Evolutionary conservation across 2,113 vertebrate genomes (phyloP), one percentile per base, ranked within the genome.

Genomic region (Sphaerodactylus townsendi): DNA sequence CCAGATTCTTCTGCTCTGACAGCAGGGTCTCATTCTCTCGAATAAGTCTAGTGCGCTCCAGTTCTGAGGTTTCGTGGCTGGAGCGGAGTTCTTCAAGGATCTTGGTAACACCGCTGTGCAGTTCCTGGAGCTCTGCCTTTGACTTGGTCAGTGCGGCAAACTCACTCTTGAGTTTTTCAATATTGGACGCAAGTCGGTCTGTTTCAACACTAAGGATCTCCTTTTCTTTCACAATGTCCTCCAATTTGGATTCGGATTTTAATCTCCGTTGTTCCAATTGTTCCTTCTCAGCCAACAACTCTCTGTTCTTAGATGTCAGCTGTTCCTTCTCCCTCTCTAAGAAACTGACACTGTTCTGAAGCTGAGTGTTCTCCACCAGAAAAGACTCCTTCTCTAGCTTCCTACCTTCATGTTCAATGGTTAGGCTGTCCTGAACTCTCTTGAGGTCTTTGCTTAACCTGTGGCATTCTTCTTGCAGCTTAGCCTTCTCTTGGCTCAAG

Each of bases 381-480:
- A 97, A 91, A 0, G 87, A 69, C 25, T 96, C 89, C 13, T 89
- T 87, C 0, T 97, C 96, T 76, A 91, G 87, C 33, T 76, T 93
- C 46, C 96, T 93, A 15, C 91, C 86, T 56, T 97, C 96, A 17
- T 92, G 91, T 82, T 97, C 96, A 17, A 90, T 69, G 17, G 39
- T 41, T 13, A 96, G 82, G 68, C 96, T 94, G 25, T 92, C 92
- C 74, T 94, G 93, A 23, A 87, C 0, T 2, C 90, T 74, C 7
- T 86, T 94, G 30, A 96, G 5, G 48, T 96, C 93, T 9, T 25
- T 84, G 19, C 90, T 94, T 48, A 97, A 77, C 77, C 95, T 95
- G 85, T 93, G 89, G n/a, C 94, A 95, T 56, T 97, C 90, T 17
- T 95, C 92, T 62, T 93, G 91, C 78, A 98, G 84, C 75, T 87